Percentiles rank a stretch among this genome's conserved stretches.
phyloP scores from a whole-genome alignment of 2,888 invertebrate species.

The Scaptomyza polygonia region DNA sequence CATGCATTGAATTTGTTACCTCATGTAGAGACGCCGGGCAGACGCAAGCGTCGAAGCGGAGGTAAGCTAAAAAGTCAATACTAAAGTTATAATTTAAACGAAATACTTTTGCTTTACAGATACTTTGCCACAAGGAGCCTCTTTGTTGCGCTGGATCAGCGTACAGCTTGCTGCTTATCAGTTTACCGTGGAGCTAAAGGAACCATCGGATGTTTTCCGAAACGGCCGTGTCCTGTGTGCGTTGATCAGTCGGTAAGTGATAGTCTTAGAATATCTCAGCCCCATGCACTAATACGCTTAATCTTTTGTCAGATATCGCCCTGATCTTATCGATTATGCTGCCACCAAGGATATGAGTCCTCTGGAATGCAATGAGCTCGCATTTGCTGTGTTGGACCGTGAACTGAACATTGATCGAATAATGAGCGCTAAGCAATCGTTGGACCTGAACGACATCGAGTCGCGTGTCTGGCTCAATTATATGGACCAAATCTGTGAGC shows the following conservation, averaged over 20 bases:
- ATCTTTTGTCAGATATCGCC: slow-evolving; percentile 90
- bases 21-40: slow-evolving; percentile 87
- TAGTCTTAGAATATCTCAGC: neutral
- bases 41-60: slow-evolving; percentile 83
- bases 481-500: slow-evolving; percentile 94
- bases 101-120: slow-evolving; percentile 52
- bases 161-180: slow-evolving; percentile 82
- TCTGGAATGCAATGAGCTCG: slow-evolving; percentile 90
- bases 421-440: slow-evolving; percentile 91
- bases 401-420: slow-evolving; percentile 90
- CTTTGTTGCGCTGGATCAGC: slow-evolving; percentile 83
- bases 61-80: slow-evolving; percentile 55
- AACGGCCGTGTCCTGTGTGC: slow-evolving; percentile 84
- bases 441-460: slow-evolving; percentile 81
- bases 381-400: slow-evolving; percentile 93
- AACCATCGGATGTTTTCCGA: slow-evolving; percentile 83
- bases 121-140: slow-evolving; percentile 82
- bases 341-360: slow-evolving; percentile 88
- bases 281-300: neutral
- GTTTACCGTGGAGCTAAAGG: slow-evolving; percentile 81
- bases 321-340: slow-evolving; percentile 93
- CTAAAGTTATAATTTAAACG: neutral
- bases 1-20: slow-evolving; percentile 86
- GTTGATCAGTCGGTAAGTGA: slow-evolving; percentile 82
- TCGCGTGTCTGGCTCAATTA: slow-evolving; percentile 88